Evolutionary conservation across 2,888 invertebrate genomes (phyloP).

Genomic region (Trichopoda pennipes): DNA sequence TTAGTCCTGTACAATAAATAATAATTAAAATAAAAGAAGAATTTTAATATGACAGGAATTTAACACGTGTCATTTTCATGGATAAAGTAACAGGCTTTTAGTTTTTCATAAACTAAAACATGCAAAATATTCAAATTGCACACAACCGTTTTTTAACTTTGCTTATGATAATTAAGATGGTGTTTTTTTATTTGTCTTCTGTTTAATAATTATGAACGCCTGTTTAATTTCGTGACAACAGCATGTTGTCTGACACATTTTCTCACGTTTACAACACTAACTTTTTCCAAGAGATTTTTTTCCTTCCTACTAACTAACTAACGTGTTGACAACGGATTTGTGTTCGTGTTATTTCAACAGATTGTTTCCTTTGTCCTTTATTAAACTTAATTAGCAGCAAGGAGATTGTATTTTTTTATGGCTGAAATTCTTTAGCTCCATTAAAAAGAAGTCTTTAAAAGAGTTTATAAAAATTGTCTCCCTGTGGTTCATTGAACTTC

Average conservation of each 20-base stretch:
- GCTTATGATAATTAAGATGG: background rate
- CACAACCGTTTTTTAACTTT: background rate
- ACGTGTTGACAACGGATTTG: too few species aligned
- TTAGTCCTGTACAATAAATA: background rate
- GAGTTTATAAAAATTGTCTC: too few species aligned
- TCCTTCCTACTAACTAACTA: too few species aligned
- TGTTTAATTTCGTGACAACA: slow-evolving; percentile 42
- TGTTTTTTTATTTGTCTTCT: background rate
- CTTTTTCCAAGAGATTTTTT: too few species aligned
- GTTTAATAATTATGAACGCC: slow-evolving; percentile 42
- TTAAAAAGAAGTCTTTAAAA: too few species aligned
- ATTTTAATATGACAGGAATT: slow-evolving; percentile 10
- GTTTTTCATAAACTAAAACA: slow-evolving; percentile 21
- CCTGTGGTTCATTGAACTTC: too few species aligned
- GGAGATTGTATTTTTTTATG: too few species aligned
- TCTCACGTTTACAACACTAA: slow-evolving; percentile 39
- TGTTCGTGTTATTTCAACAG: too few species aligned
- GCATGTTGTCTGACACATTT: slow-evolving; percentile 47
- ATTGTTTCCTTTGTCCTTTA: too few species aligned
- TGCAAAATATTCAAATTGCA: background rate
- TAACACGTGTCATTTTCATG: slow-evolving; percentile 51
- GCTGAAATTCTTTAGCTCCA: too few species aligned
- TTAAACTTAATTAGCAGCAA: too few species aligned
- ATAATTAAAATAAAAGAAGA: background rate
- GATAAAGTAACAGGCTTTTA: slow-evolving; percentile 45